Conservation (phyloP, 2,113 vertebrate genomes). For the Dolichallabes microphthalmus region DNA sequence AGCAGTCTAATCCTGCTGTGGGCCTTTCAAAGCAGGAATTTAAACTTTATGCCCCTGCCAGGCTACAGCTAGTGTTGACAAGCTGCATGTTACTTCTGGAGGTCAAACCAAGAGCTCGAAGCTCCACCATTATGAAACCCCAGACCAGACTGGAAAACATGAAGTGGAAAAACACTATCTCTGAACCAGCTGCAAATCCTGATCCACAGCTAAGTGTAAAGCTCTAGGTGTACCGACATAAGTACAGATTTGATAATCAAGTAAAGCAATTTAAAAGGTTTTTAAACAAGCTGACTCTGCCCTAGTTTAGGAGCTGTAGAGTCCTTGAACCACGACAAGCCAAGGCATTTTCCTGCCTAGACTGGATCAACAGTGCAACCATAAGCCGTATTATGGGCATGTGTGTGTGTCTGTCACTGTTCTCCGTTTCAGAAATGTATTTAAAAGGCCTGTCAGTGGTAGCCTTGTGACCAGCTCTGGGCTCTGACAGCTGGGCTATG, state of each 20-base stretch:
- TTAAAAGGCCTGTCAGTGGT: conserved; percentile 69
- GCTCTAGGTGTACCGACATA: background rate
- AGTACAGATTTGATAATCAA: background rate
- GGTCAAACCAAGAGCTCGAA: conserved; percentile 62
- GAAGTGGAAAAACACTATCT: conserved; percentile 29
- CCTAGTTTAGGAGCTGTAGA: conserved; percentile 32
- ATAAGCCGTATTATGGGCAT: conserved; percentile 66
- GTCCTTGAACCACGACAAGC: conserved; percentile 65
- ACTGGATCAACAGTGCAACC: conserved; percentile 65
- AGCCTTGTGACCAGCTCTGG: conserved; percentile 66
- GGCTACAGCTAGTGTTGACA: conserved; percentile 64
- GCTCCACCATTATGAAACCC: conserved; percentile 45
- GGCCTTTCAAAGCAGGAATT: conserved; percentile 63
- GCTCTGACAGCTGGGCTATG: conserved; percentile 69
- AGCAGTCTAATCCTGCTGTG: conserved; percentile 51
- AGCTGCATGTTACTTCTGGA: conserved; percentile 59
- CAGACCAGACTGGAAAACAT: conserved; percentile 40
- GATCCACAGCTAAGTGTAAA: background rate
- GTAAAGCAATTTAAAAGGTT: background rate
- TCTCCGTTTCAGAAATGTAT: conserved; percentile 74
- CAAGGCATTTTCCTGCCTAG: conserved; percentile 65
- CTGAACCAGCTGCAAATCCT: background rate
- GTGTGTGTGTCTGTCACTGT: conserved; percentile 63
- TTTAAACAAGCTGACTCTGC: background rate
- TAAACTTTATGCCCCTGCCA: conserved; percentile 73